Base-by-base conservation (phyloP, 2,888 invertebrate species). In the Andrena fulva region DNA sequence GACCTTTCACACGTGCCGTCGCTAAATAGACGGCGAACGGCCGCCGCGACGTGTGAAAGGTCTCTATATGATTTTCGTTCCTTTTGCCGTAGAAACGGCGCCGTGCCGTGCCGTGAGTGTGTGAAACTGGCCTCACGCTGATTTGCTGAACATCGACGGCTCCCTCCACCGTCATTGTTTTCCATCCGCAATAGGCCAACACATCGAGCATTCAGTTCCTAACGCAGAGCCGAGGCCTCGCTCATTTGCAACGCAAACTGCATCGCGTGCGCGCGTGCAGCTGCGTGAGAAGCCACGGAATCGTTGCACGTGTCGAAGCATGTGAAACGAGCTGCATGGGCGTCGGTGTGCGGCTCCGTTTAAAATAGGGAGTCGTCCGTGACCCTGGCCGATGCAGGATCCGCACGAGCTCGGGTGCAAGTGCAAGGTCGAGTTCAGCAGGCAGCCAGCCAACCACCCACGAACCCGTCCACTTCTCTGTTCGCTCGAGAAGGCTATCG, bases 381-480 rank as follows among this genome's bases (percentile, higher is more conserved):
- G 87, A 85, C 89, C 86, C 82, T 80, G 48, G 7, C 50, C 75
- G 69, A 62, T 74, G 80, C 72, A 69, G 71, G 62, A 75, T 72
- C 72, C 64, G 64, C 63, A 77, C 80, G 84, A 87, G 85, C 88
- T 85, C 86, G 87, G 80, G 89, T 88, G 83, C 90, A 89, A 91
- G 87, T 87, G 84, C 91, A 90, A 88, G 90, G 91, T 92, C 91
- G 91, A 91, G 89, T 90, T 87, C 89, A 89, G 69, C 80, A 88
- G 89, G 89, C 91, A 88, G 77, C 70, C 75, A 80, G 90, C 91
- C 91, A 91, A 90, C 63, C 76, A 72, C 76, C 52, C 33, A 4
- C 12, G 29, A 72, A 31, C 42, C 48, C 20, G 35, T 69, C 78
- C 75, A 76, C 68, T 75, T 24, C 35, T 70, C 35, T 67, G 54